Evolutionary conservation across 2,797 vertebrate genomes (phyloP).

Genomic region (Rhabdophis nuchalis): DNA sequence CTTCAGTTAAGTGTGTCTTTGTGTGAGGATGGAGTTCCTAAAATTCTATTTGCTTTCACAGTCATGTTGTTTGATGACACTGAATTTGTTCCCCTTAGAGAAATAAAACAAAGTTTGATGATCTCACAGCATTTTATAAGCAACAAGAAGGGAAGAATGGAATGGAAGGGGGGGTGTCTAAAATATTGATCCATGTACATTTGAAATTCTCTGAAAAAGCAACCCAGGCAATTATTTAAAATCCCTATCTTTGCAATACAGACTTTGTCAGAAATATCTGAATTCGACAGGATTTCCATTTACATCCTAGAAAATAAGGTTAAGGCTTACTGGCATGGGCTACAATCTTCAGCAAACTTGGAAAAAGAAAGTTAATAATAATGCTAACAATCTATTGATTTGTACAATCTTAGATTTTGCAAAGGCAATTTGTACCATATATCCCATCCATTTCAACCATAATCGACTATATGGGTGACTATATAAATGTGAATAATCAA

Average conservation of each 20-base stretch:
- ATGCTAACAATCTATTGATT: neutral
- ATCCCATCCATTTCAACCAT: neutral
- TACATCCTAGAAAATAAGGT: neutral
- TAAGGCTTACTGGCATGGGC: neutral
- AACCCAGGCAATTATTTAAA: neutral
- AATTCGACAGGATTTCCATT: neutral
- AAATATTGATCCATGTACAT: neutral
- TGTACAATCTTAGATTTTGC: neutral
- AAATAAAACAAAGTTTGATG: neutral
- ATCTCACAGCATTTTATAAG: neutral
- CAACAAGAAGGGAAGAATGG: neutral
- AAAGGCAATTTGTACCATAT: neutral
- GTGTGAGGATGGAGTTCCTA: neutral
- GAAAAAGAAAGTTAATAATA: neutral
- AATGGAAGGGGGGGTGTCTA: neutral
- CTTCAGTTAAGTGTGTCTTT: constrained; percentile 20
- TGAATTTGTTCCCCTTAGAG: neutral
- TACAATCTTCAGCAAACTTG: neutral
- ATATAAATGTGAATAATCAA: neutral
- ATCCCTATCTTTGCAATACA: neutral
- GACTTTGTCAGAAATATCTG: neutral
- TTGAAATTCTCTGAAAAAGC: neutral
- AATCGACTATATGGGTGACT: neutral
- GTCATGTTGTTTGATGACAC: constrained; percentile 8
- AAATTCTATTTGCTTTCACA: constrained; percentile 9